phyloP scores from a whole-genome alignment of 1,140 invertebrate species.

The Andrena cerasifolii region DNA sequence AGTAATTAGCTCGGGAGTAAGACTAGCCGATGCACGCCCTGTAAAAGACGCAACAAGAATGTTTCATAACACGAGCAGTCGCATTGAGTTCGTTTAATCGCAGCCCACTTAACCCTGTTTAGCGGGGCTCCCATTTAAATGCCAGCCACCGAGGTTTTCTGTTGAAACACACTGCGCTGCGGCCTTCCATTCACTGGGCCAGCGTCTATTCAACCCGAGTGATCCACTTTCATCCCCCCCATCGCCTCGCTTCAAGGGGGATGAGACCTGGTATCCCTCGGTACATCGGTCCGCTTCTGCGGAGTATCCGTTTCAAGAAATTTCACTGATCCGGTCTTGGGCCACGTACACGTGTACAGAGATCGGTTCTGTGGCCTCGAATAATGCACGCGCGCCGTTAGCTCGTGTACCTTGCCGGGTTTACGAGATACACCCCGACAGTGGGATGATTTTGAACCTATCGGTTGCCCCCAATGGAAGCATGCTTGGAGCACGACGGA shows the following conservation, averaged over 20 bases:
- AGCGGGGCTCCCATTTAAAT: conserved; percentile 17
- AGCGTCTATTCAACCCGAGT: conserved; percentile 23
- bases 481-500: too few species aligned
- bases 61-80: not conserved
- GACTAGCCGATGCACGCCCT: too few species aligned
- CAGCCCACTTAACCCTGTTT: conserved; percentile 11
- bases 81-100: conserved; percentile 10
- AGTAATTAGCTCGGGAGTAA: not conserved
- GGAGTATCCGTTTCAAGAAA: conserved; percentile 5
- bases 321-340: not conserved
- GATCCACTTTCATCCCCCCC: conserved; percentile 25
- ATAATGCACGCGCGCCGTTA: too few species aligned
- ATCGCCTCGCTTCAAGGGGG: not conserved
- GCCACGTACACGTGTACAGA: too few species aligned
- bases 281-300: not conserved
- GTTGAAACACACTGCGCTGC: not conserved
- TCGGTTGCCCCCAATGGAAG: too few species aligned
- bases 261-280: not conserved
- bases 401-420: too few species aligned
- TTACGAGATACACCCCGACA: too few species aligned
- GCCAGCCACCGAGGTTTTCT: not conserved
- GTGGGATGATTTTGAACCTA: too few species aligned
- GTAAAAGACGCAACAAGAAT: not conserved
- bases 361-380: too few species aligned
- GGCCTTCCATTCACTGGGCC: not conserved